Evolutionary conservation across 2,888 invertebrate genomes (phyloP), one percentile per base, ranked within the genome.

Genomic region (Eristalis tenax): DNA sequence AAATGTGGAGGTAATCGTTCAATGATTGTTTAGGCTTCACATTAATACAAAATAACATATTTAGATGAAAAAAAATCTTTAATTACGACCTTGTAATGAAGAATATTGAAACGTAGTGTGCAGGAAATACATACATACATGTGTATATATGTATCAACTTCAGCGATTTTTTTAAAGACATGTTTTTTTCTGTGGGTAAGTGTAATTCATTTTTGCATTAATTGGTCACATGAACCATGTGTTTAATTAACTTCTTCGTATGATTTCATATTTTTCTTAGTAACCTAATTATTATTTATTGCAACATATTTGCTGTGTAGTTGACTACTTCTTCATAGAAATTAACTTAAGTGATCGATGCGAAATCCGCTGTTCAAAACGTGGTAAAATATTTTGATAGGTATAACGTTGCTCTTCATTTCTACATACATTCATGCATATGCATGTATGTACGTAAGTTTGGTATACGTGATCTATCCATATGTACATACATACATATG

Each of bases 201-300:
- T 59, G 61, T 28, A 22, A 61, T 23, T 69, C 32, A 32, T 32
- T 61, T 77, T 38, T 69, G 43, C 56, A 66, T 78, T 56, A 61
- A 40, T 22, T 32, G 68, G 79, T 80, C 76, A 76, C 80, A 80
- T 76, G 71, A 69, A 81, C 76, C 81, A 85, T 85, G 85, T 85
- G 85, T 69, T 83, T 79, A 65, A 69, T 59, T 65, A 65, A 79
- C 59, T 79, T 57, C 74, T 73, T 28, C 23, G 32, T 68, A 68
- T 81, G 85, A 81, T 85, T 81, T 81, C 66, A 77, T 76, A 40
- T 66, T 64, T 70, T 74, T 71, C 65, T 68, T 69, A 35, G 50
- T 70, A 74, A 68, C 23, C 28, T 71, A 32, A 64, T 38, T 69
- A 15, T 26, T 59, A 23, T 59, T 13, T 76, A 26, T 35, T 35